A percentile compares a stretch with the other conserved stretches of the same genome.
Conservation (phyloP, 2,113 vertebrate species). For the Limnothrissa miodon region DNA sequence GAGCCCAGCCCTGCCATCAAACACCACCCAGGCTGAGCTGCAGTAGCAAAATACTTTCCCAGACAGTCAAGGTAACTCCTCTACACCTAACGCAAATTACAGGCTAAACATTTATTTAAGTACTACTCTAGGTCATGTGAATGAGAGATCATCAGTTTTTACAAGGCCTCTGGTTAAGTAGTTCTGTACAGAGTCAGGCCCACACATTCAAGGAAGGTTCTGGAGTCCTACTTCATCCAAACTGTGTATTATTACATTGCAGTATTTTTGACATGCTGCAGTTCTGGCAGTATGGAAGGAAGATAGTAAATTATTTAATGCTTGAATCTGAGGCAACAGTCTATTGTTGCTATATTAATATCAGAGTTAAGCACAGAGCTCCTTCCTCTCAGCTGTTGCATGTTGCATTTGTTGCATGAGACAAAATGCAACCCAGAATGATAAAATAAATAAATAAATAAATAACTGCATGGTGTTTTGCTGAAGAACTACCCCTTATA, state of each 20-base stretch:
- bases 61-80: conserved; percentile 5
- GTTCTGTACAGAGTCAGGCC: background rate
- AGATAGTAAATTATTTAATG: background rate
- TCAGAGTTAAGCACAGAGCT: background rate
- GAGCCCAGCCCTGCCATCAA: no score
- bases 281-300: background rate
- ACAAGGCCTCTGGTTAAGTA: background rate
- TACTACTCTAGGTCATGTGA: conserved; percentile 4
- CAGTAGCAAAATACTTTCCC: background rate
- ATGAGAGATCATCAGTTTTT: conserved; percentile 8
- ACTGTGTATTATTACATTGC: background rate
- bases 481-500: background rate
- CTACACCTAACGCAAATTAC: background rate
- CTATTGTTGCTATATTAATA: background rate
- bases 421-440: background rate
- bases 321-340: background rate
- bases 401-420: background rate
- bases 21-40: background rate
- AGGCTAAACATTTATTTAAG: background rate
- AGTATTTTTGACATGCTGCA: conserved; percentile 4
- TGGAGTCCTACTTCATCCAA: background rate
- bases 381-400: background rate
- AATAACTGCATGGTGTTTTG: background rate
- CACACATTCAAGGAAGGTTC: background rate
- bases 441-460: background rate